Conservation (phyloP, 2,797 vertebrate species). For the Poecile montanus region DNA sequence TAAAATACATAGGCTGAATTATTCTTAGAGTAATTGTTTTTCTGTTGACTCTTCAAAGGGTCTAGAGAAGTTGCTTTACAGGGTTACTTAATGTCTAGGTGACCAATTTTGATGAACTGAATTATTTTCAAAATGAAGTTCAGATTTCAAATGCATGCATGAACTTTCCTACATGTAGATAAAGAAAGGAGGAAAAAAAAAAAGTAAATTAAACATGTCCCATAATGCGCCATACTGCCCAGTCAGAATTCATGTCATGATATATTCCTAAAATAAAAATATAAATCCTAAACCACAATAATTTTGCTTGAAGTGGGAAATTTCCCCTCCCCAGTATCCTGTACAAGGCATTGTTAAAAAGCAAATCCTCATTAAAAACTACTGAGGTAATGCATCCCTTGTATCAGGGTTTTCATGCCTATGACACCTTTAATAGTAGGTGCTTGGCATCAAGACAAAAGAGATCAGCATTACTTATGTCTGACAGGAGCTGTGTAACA, state of each 20-base stretch:
- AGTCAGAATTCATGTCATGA: not conserved
- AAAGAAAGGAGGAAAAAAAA: not conserved
- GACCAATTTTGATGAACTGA: not conserved
- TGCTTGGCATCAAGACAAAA: not conserved
- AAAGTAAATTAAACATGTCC: not conserved
- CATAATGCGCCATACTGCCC: not conserved
- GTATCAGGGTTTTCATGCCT: not conserved
- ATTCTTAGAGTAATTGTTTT: not conserved
- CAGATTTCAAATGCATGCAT: not conserved
- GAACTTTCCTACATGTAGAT: not conserved
- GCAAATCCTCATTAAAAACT: not conserved
- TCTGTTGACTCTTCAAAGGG: not conserved
- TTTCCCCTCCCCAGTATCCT: not conserved
- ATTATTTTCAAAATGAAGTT: not conserved
- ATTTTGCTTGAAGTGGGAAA: not conserved
- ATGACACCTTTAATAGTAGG: not conserved
- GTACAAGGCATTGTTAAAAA: not conserved
- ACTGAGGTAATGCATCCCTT: not conserved
- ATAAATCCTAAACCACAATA: not conserved
- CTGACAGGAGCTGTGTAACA: constrained; percentile 10
- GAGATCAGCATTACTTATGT: not conserved
- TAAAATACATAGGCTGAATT: not conserved
- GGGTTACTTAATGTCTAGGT: not conserved
- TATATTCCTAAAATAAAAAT: not conserved
- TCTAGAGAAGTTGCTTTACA: not conserved